phyloP scores from a whole-genome alignment of 2,888 invertebrate genomes.

The Drosophila acutilabella region DNA sequence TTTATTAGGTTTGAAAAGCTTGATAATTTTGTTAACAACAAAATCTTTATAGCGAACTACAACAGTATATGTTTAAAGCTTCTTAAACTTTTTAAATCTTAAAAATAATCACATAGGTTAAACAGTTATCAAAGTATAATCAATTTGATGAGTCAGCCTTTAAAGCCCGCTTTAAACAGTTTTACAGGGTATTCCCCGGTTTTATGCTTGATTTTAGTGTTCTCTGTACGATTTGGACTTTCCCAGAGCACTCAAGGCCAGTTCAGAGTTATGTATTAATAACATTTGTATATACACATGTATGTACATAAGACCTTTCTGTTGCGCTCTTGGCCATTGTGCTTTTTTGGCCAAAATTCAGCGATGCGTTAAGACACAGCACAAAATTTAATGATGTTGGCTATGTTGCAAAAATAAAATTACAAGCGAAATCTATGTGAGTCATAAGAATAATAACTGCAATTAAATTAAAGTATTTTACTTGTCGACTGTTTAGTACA shows the following conservation, averaged over 20 bases:
- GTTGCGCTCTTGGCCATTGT: constrained; percentile 16
- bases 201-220: no score
- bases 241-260: constrained; percentile 11
- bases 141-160: neutral
- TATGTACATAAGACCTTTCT: neutral
- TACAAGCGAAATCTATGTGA: constrained; percentile 16
- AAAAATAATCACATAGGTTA: neutral
- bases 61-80: no score
- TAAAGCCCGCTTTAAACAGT: neutral
- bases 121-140: no score
- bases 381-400: constrained; percentile 5
- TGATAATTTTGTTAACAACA: no score
- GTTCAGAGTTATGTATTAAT: neutral
- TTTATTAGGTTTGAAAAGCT: no score
- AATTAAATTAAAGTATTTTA: neutral
- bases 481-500: neutral
- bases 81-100: no score
- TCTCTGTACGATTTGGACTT: neutral
- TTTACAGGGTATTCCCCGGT: constrained; percentile 21
- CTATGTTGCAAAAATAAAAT: constrained; percentile 5
- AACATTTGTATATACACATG: neutral
- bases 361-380: constrained; percentile 39
- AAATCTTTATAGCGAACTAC: no score
- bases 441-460: constrained; percentile 14
- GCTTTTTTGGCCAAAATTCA: constrained; percentile 25